These are phyloP conservation scores for Drosophila ogumai DNA, from an alignment of 1,140 invertebrate species.

Conservation along the genomic window DNA sequence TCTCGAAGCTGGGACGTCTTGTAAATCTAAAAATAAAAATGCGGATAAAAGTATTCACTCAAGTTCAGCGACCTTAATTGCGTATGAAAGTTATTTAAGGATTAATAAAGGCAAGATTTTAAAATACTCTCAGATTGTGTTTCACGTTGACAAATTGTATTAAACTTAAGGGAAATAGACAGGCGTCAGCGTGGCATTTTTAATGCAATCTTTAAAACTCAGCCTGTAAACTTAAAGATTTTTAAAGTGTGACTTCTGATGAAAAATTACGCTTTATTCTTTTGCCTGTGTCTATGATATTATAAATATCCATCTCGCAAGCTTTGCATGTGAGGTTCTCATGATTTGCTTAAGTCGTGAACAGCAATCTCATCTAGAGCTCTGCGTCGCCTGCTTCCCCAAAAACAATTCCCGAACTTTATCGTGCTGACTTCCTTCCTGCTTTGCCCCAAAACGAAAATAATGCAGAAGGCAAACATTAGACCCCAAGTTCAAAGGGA, in stretches of 20 bases:
- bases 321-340: constrained; percentile 25
- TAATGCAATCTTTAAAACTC: not conserved
- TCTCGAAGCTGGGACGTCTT: not conserved
- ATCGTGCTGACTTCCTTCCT: constrained; percentile 69
- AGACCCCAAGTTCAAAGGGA: constrained; percentile 27
- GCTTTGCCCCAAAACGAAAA: constrained; percentile 18
- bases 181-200: not conserved
- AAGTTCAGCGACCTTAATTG: constrained; percentile 7
- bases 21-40: not conserved
- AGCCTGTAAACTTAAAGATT: not conserved
- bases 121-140: not conserved
- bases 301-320: not conserved
- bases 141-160: constrained; percentile 11
- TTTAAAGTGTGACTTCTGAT: not conserved
- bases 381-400: constrained; percentile 7
- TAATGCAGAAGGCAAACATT: constrained; percentile 50
- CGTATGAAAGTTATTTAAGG: not conserved
- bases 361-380: constrained; percentile 51
- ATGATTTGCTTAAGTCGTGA: constrained; percentile 6
- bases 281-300: not conserved
- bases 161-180: not conserved
- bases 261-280: not conserved
- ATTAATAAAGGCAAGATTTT: not conserved
- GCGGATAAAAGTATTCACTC: not conserved
- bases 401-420: constrained; percentile 56